Evolutionary conservation across 1,140 invertebrate genomes (phyloP).

Genomic region (Eupristina koningsbergeri): DNA sequence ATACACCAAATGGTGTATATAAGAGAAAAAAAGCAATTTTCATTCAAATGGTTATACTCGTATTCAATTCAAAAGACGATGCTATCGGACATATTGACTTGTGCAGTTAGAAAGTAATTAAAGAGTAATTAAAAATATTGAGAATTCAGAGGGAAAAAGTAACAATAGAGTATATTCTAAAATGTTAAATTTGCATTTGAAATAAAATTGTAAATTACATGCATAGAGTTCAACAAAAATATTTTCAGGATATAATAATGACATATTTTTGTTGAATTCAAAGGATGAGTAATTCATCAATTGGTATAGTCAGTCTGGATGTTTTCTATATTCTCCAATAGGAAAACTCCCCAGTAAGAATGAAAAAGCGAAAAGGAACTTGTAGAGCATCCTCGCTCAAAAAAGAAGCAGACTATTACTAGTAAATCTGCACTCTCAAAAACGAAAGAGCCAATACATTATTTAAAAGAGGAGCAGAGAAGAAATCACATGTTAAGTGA

Average conservation of each 20-base stretch:
- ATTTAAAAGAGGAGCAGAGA: constrained; percentile 36
- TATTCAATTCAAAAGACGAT: too few relatives aligned
- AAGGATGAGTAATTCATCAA: neutral
- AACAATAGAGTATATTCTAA: too few relatives aligned
- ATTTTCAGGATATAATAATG: neutral
- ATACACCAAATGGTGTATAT: too few relatives aligned
- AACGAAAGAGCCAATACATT: constrained; percentile 22
- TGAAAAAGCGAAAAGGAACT: neutral
- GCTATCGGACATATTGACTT: too few relatives aligned
- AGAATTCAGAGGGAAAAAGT: too few relatives aligned
- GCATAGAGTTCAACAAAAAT: too few relatives aligned
- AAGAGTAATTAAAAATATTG: too few relatives aligned
- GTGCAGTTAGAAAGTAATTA: too few relatives aligned
- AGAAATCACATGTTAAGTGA: constrained; percentile 33
- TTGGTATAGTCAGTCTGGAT: neutral
- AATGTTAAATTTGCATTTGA: too few relatives aligned
- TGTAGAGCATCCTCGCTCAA: neutral
- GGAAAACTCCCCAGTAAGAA: neutral
- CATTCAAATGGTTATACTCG: too few relatives aligned
- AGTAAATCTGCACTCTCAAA: neutral
- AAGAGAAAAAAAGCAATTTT: too few relatives aligned
- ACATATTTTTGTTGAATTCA: neutral
- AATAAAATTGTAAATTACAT: too few relatives aligned
- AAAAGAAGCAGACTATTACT: neutral
- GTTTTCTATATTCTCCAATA: neutral